Percentiles rank a stretch among this genome's conserved stretches.
These are phyloP conservation scores for Nothura maculosa DNA, from an alignment of 2,797 vertebrate genomes.

Conservation along the genomic window DNA sequence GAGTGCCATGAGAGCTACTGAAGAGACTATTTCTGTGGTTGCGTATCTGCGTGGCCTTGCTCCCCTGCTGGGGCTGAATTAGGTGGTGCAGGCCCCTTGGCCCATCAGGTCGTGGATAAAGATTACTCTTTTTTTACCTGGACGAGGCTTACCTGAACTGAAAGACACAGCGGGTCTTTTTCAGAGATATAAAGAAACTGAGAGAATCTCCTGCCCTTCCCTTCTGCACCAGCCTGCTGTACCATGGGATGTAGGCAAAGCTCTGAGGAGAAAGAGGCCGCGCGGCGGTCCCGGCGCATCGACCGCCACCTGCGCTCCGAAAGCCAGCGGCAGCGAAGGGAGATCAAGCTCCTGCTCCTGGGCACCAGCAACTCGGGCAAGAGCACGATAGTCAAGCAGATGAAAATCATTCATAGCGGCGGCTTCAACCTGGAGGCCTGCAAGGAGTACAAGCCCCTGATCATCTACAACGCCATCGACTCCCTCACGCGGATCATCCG, in stretches of 20 bases:
- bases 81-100: slow-evolving; percentile 23
- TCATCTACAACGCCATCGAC: slow-evolving; percentile 98
- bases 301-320: slow-evolving; percentile 99
- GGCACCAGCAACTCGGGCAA: slow-evolving; percentile 99
- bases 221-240: slow-evolving; percentile 76
- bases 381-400: slow-evolving; percentile 99
- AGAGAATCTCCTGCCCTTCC: slow-evolving; percentile 38
- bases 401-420: slow-evolving; percentile 99
- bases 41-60: slow-evolving; percentile 31
- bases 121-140: neutral
- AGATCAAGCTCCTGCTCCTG: slow-evolving; percentile 96
- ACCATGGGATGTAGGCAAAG: slow-evolving; percentile 99
- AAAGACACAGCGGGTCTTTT: neutral
- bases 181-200: neutral
- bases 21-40: slow-evolving; percentile 69
- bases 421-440: slow-evolving; percentile 98
- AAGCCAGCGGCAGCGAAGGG: slow-evolving; percentile 96
- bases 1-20: slow-evolving; percentile 79
- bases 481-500: slow-evolving; percentile 98
- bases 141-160: neutral
- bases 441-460: slow-evolving; percentile 98
- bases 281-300: slow-evolving; percentile 96
- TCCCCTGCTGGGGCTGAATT: slow-evolving; percentile 54
- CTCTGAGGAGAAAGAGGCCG: slow-evolving; percentile 99
- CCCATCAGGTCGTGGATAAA: neutral